Base-by-base conservation (phyloP, 1,140 invertebrate species). In the Drosophila triauraria region DNA sequence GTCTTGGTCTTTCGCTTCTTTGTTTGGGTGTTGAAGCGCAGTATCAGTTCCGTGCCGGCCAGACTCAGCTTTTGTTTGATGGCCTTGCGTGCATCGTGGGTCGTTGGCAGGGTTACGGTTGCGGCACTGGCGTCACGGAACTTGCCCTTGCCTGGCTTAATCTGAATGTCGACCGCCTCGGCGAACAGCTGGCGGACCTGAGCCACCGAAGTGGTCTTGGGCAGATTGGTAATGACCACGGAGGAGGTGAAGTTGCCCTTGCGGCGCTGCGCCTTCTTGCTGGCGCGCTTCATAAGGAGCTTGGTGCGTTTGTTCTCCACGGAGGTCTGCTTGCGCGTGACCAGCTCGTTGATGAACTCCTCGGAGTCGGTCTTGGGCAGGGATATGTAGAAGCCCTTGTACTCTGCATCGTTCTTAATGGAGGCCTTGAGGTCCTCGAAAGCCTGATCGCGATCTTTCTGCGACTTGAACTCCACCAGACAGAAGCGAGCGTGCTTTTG, bases 401-500 rank as follows among this genome's bases (percentile, higher is more conserved):
- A 84, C 1, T 40, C 56, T 0, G 25, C 23, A 59, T 90, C 81
- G 2, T 15, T 78, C 43, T 82, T 61, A 20, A 76, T 70, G 7
- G 72, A 53, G 7, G n/a, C 7, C 25, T 72, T 82, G 1, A 92
- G 81, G 4, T 80, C 75, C 32, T 68, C 35, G 4, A 82, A 51
- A 0, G 85, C 90, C 7, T 27, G 42, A 54, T 92, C 81, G 0
- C 91, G 90, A 56, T 92, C 77, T 7, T 81, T 61, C 27, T 80
- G 53, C 0, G 82, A 68, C 30, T 79, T 60, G 25, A 92, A 92
- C 3, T 92, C 83, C 0, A 91, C 80, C 5, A 92, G 56, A 38
- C 91, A 92, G 30, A 92, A 92, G 1, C 91, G 85, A 2, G 86
- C 91, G 25, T 92, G 78, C 35, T 91, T 92, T 32, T 92, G 91